A percentile compares a stretch with the other conserved stretches of the same genome.
Conservation (phyloP, 1,140 invertebrate genomes). For the Drosophila bipectinata region DNA sequence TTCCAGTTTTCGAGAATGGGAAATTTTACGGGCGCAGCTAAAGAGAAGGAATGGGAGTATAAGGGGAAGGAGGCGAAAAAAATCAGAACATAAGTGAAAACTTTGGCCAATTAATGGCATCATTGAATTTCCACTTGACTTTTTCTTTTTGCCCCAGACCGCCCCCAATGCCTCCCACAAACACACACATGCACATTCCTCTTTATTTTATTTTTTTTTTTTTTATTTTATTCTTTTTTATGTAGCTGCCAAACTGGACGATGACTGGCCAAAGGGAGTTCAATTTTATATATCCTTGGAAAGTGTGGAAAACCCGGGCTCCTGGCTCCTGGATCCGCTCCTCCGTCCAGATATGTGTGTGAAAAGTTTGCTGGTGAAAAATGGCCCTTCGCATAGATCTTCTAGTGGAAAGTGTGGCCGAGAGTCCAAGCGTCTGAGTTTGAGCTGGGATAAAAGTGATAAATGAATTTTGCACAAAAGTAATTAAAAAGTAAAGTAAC, state of each 20-base stretch:
- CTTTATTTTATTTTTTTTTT: not conserved
- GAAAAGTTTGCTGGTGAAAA: slow-evolving; percentile 78
- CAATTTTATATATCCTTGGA: slow-evolving; percentile 73
- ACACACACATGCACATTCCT: slow-evolving; percentile 7
- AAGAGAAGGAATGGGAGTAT: slow-evolving; percentile 19
- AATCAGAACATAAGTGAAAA: slow-evolving; percentile 82
- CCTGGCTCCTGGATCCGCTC: not conserved
- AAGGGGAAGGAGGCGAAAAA: slow-evolving; percentile 55
- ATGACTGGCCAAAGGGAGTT: slow-evolving; percentile 79
- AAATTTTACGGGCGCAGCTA: not conserved
- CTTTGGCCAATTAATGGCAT: slow-evolving; percentile 84
- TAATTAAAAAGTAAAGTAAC: slow-evolving; percentile 83
- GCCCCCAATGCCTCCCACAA: not conserved
- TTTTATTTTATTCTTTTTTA: slow-evolving; percentile 27
- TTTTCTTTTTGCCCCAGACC: slow-evolving; percentile 51
- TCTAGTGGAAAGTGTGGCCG: slow-evolving; percentile 17
- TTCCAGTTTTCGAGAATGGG: not conserved
- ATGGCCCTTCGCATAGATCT: slow-evolving; percentile 76
- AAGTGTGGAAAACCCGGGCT: slow-evolving; percentile 9
- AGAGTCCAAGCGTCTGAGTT: slow-evolving; percentile 55
- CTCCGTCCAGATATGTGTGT: slow-evolving; percentile 29
- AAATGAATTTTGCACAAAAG: slow-evolving; percentile 83
- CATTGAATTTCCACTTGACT: slow-evolving; percentile 83
- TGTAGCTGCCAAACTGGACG: slow-evolving; percentile 75
- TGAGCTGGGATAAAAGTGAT: slow-evolving; percentile 81